Evolutionary conservation across 2,797 vertebrate species (phyloP), one percentile per base, ranked within the genome.

Genomic region (Pseudochromis fuscus): DNA sequence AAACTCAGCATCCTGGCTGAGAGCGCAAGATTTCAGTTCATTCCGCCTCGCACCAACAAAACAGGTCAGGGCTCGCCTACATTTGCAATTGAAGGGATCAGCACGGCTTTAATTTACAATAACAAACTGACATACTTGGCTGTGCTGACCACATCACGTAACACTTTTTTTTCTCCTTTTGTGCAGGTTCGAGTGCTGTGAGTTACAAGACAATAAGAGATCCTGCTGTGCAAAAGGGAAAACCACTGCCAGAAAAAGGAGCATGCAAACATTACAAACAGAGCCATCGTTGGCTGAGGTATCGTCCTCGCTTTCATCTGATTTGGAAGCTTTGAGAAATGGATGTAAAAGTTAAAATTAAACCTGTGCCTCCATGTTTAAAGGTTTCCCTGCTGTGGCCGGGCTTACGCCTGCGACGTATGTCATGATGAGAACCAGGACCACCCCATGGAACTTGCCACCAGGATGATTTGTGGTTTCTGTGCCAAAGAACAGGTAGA

Each of bases 201-300:
- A 63, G 77, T 65, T 67, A 62, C 55, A 94, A 88, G 59, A 79
- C 58, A 0, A 68, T 87, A 10, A 88, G 90, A 86, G 93, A 95
- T 72, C 94, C 94, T 3, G 91, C 92, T 12, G 88, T 96, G 66
- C 94, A 95, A 69, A 90, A 92, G 28, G 95, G 95, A 58, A 95
- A 95, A 56, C 93, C 94, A 4, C 91, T 95, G 35, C 95, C 95
- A 4, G 93, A 94, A 33, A 93, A 93, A 46, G 95, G 95, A 68
- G 72, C 89, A 5, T 96, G 95, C 86, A 95, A 73, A 82, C 95
- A 96, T 86, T 96, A 80, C 81, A 95, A 84, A 84, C 95, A 95
- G 79, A 96, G 95, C 79, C 92, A 94, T 72, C 94, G 95, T 45
- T 96, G 95, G 95, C 86, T 95, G 6, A 94, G 95, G 95, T 96